These are phyloP conservation scores for Mycalesis mineus DNA, from an alignment of 2,888 invertebrate genomes.

Conservation along the genomic window DNA sequence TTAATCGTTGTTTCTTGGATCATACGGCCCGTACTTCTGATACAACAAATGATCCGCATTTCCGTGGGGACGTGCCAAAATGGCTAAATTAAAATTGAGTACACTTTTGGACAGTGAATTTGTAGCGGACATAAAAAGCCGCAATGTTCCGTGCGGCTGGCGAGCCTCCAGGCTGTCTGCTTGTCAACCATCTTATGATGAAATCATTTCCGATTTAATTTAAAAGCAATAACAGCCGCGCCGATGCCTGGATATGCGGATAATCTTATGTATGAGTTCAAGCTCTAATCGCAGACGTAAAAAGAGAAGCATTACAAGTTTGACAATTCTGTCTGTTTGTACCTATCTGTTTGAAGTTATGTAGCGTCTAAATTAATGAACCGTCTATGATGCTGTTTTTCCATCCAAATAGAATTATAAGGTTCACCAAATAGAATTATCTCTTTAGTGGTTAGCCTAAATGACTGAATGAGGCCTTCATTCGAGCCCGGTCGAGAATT, in stretches of 20 bases:
- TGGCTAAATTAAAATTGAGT: conserved; percentile 70
- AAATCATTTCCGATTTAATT: conserved; percentile 3
- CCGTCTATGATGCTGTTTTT: too few relatives aligned
- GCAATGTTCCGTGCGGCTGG: conserved; percentile 33
- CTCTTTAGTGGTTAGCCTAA: too few relatives aligned
- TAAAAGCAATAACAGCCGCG: background rate
- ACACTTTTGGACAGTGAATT: conserved; percentile 48
- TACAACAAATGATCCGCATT: conserved; percentile 60
- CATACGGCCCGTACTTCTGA: conserved; percentile 61
- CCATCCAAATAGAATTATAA: too few relatives aligned
- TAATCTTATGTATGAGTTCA: background rate
- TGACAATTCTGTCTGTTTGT: too few relatives aligned
- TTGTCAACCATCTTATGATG: conserved; percentile 12
- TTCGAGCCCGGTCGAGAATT: too few relatives aligned
- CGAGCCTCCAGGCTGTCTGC: conserved; percentile 27
- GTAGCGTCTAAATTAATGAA: too few relatives aligned
- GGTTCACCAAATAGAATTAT: too few relatives aligned
- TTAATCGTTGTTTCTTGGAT: conserved; percentile 37
- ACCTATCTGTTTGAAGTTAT: too few relatives aligned
- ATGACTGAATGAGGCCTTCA: too few relatives aligned
- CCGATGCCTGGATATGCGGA: background rate
- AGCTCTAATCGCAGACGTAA: too few relatives aligned
- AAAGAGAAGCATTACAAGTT: too few relatives aligned
- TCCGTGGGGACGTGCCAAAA: conserved; percentile 67
- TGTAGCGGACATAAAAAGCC: conserved; percentile 58